phyloP scores from a whole-genome alignment of 2,797 vertebrate genomes.

The Petrocephalus sullivani region DNA sequence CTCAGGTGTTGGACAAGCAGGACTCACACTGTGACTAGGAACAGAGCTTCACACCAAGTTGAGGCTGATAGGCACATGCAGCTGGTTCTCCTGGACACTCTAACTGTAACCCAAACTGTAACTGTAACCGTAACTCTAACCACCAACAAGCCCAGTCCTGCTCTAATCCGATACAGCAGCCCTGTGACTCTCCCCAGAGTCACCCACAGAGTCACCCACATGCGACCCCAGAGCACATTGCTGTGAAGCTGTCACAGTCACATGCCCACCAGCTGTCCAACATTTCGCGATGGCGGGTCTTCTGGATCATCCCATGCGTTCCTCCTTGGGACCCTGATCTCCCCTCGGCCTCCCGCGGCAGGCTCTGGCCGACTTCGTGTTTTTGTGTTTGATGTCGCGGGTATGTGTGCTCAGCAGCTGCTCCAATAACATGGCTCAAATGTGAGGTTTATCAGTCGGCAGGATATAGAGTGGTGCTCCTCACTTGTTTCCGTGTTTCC shows the following conservation, averaged over 20 bases:
- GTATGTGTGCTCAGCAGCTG: neutral
- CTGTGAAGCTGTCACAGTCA: neutral
- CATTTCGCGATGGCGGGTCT: neutral
- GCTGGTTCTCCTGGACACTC: neutral
- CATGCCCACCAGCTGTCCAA: neutral
- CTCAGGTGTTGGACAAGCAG: neutral
- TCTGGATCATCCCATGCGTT: neutral
- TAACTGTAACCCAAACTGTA: neutral
- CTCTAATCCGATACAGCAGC: too few species aligned
- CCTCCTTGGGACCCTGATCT: neutral
- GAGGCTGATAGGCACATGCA: neutral
- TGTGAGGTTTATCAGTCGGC: neutral
- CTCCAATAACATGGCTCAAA: neutral
- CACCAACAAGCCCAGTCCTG: too few species aligned
- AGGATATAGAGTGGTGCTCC: neutral
- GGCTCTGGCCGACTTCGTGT: neutral
- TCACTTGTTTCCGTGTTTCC: neutral
- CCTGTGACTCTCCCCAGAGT: neutral
- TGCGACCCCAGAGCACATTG: neutral
- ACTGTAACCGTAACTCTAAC: neutral
- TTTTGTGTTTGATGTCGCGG: neutral
- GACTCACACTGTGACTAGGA: neutral
- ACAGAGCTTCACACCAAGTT: neutral
- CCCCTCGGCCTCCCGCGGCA: neutral
- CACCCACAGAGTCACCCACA: neutral